Evolutionary conservation across 2,888 invertebrate species (phyloP).

Genomic region (Ennomos quercinarius): DNA sequence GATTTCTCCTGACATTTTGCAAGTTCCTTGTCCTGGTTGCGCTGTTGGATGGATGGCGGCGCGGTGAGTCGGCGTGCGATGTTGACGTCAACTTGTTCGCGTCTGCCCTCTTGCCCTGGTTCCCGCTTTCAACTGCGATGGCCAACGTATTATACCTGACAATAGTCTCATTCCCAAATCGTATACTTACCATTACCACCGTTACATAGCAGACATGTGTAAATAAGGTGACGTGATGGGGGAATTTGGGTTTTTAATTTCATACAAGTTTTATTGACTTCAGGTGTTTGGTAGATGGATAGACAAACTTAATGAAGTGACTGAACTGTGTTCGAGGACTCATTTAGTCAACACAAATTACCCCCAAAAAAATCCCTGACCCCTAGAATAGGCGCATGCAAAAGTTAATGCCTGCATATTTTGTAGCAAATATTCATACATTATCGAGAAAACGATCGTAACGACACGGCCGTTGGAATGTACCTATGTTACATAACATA

Average conservation of each 20-base stretch:
- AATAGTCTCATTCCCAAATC: slow-evolving; percentile 4
- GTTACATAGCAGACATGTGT: too few species aligned
- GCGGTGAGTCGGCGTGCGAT: slow-evolving; percentile 45
- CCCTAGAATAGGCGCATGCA: slow-evolving; percentile 5
- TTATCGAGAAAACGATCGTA: slow-evolving; percentile 28
- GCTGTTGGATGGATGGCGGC: slow-evolving; percentile 11
- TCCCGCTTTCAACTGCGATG: slow-evolving; percentile 58
- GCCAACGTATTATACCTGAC: slow-evolving; percentile 36
- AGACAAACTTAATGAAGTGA: too few species aligned
- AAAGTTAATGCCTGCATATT: slow-evolving; percentile 16
- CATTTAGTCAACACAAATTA: too few species aligned
- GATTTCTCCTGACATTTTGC: slow-evolving; percentile 42
- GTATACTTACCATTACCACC: background rate
- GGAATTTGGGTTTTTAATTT: too few species aligned
- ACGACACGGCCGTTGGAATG: slow-evolving; percentile 31
- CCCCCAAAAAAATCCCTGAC: too few species aligned
- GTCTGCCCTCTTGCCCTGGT: slow-evolving; percentile 52
- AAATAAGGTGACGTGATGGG: too few species aligned
- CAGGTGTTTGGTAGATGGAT: too few species aligned
- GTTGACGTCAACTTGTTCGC: slow-evolving; percentile 44
- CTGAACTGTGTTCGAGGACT: too few species aligned
- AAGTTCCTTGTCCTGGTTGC: slow-evolving; percentile 32
- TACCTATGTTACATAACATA: slow-evolving; percentile 20
- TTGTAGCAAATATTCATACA: slow-evolving; percentile 31
- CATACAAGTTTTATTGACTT: too few species aligned